Conservation (phyloP, 2,113 vertebrate genomes). For the Gymnobelideus leadbeateri region DNA sequence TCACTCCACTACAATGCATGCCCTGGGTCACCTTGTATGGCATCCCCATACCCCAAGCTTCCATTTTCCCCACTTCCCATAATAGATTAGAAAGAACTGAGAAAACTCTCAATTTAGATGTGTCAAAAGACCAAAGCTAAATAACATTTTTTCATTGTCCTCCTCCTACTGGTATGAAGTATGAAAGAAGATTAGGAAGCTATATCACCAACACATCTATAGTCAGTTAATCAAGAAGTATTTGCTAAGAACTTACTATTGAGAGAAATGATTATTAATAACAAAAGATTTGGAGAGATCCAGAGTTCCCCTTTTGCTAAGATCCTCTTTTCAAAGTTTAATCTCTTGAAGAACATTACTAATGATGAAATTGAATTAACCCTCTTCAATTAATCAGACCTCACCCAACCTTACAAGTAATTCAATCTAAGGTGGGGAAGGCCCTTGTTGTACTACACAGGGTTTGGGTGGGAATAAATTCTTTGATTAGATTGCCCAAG, state of each 20-base stretch:
- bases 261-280: neutral
- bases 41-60: neutral
- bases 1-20: neutral
- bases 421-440: too few relatives aligned
- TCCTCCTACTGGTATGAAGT: neutral
- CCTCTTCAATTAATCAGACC: neutral
- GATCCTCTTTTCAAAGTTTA: neutral
- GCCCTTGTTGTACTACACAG: neutral
- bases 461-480: neutral
- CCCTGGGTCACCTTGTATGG: neutral
- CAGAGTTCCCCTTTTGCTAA: neutral
- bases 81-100: neutral
- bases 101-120: neutral
- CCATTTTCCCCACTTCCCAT: neutral
- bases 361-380: neutral
- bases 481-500: neutral
- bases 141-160: neutral
- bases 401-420: neutral
- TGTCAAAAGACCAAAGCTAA: neutral
- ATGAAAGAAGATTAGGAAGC: neutral
- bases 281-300: neutral
- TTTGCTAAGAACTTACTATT: neutral
- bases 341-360: neutral
- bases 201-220: neutral
- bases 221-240: neutral